Evolutionary conservation across 2,888 invertebrate genomes (phyloP), one percentile per base, ranked within the genome.

Genomic region (Spialia ferax): DNA sequence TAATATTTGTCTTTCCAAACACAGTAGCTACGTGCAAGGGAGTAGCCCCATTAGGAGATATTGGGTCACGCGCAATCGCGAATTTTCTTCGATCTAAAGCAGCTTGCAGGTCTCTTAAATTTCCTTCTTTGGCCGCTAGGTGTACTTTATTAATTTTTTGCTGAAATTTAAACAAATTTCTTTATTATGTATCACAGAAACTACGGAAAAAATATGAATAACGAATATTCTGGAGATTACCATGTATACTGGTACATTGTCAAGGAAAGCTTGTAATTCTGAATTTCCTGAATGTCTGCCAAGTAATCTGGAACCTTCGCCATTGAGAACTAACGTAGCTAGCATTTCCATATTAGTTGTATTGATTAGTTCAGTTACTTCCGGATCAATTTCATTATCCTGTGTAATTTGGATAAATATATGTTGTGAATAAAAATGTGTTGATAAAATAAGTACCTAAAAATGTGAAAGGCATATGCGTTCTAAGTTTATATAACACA

Each of bases 131-230:
- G 20, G 98, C 97, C 35, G 98, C 97, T 76, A 96, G 90, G 84
- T 99, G 99, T 29, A 99, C 98, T 70, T 96, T 95, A 73, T 97
- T 96, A 74, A 99, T 98, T 95, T 99, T 98, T 76, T 96, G 95
- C 98, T 98, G 78, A 86, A 87, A 81, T 61, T 22, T 13, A 50
- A 50, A 50, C n/a, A 5, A 38, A 0, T 38, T n/a, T n/a, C 1
- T 42, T 42, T 2, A 48, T 48, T n/a, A 38, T n/a, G n/a, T 38
- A n/a, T n/a, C n/a, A n/a, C n/a, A n/a, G n/a, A n/a, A n/a, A n/a
- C n/a, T n/a, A n/a, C n/a, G n/a, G 6, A 10, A 20, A 8, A 18
- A 38, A 42, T 23, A 6, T 26, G 29, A 52, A 63, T 26, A 54
- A 50, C 13, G 11, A 50, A 3, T 35, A 4, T 13, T 35, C 4